phyloP scores from a whole-genome alignment of 2,888 invertebrate species.

The Euspilapteryx auroguttella region DNA sequence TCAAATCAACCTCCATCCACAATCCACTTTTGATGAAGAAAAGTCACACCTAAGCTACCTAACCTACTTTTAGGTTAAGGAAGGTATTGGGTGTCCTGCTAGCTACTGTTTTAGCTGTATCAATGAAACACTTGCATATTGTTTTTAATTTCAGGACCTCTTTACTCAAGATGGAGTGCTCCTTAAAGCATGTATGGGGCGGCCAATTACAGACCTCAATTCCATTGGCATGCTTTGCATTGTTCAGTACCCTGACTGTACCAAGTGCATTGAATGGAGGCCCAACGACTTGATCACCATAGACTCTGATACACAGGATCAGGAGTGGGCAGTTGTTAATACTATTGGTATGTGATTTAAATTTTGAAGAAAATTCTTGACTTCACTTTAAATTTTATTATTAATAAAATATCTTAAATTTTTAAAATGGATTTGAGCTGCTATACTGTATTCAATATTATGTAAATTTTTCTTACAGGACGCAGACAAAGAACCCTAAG shows the following conservation, averaged over 20 bases:
- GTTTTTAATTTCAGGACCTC: slow-evolving; percentile 67
- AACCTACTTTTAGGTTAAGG: too few species aligned
- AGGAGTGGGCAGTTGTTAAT: slow-evolving; percentile 85
- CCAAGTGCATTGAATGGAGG: slow-evolving; percentile 81
- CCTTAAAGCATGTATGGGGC: slow-evolving; percentile 66
- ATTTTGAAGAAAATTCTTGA: background rate
- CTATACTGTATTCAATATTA: background rate
- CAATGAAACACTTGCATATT: too few species aligned
- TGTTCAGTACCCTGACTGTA: slow-evolving; percentile 61
- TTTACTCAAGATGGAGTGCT: slow-evolving; percentile 82
- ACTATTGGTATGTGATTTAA: slow-evolving; percentile 54
- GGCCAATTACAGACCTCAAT: slow-evolving; percentile 64
- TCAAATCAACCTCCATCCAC: too few species aligned
- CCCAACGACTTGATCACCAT: slow-evolving; percentile 76
- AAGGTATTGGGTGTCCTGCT: too few species aligned
- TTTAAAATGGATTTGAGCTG: too few species aligned
- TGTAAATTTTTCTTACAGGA: slow-evolving; percentile 22
- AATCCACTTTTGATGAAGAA: too few species aligned
- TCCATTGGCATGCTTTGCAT: slow-evolving; percentile 71
- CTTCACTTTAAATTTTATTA: too few species aligned
- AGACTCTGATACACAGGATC: slow-evolving; percentile 75
- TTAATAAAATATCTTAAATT: too few species aligned
- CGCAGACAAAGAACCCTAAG: slow-evolving; percentile 65
- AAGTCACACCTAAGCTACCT: too few species aligned
- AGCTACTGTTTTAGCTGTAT: too few species aligned